Evolutionary conservation across 1,140 invertebrate species (phyloP).

Genomic region (Brachionus angularis): DNA sequence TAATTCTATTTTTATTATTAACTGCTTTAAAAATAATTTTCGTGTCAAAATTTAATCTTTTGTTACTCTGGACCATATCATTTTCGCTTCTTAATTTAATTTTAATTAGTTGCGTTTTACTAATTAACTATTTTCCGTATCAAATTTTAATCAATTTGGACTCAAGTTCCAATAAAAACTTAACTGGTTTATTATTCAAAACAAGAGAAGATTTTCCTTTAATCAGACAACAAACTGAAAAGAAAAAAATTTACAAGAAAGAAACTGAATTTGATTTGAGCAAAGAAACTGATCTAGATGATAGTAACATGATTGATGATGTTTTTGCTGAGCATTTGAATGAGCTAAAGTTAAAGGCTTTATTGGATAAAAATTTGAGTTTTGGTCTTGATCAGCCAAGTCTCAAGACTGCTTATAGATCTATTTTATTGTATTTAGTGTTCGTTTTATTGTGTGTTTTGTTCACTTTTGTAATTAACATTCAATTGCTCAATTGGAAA

Average conservation of each 20-base stretch:
- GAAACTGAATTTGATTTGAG: neutral
- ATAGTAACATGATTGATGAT: neutral
- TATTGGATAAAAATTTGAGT: neutral
- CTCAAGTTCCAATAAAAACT: neutral
- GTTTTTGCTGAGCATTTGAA: conserved; percentile 19
- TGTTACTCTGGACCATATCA: conserved; percentile 7
- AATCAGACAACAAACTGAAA: neutral
- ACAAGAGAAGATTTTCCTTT: conserved; percentile 8
- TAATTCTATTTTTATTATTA: neutral
- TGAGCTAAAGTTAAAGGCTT: conserved; percentile 8
- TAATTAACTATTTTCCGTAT: conserved; percentile 31
- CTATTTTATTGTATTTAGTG: neutral
- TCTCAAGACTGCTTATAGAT: conserved; percentile 11
- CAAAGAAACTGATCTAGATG: neutral
- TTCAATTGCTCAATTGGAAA: neutral
- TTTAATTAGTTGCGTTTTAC: neutral
- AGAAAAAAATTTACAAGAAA: conserved; percentile 14
- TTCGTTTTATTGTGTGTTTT: conserved; percentile 1
- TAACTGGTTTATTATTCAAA: neutral
- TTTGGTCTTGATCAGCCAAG: conserved; percentile 4
- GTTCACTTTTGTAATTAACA: conserved; percentile 10
- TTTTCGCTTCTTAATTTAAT: conserved; percentile 11
- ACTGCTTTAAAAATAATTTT: neutral
- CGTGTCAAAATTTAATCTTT: neutral
- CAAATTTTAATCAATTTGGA: conserved; percentile 14